Percentiles rank a stretch among this genome's conserved stretches.
Evolutionary conservation across 2,888 invertebrate genomes (phyloP).

Genomic region (Sarcophaga caerulescens): DNA sequence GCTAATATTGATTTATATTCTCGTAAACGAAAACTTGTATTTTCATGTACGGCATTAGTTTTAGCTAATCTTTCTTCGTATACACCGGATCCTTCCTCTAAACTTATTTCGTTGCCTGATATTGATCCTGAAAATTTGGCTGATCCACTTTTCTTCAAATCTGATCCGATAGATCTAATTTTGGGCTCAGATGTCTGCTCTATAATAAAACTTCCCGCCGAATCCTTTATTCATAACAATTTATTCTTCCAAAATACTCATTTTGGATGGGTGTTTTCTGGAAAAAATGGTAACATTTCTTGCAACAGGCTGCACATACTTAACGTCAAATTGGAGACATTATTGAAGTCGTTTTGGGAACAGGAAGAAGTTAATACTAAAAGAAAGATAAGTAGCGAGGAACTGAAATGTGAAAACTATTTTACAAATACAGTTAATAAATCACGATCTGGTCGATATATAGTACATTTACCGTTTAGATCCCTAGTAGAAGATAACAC

Average conservation of each 20-base stretch:
- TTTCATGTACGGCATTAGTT: no score
- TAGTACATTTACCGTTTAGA: conserved; percentile 47
- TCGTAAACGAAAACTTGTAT: no score
- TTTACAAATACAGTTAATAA: conserved; percentile 28
- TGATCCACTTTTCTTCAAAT: no score
- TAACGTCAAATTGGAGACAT: no score
- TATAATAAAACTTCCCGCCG: conserved; percentile 24
- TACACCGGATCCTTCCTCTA: no score
- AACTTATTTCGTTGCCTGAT: no score
- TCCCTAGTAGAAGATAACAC: background rate
- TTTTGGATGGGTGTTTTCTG: conserved; percentile 48
- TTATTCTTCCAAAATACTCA: conserved; percentile 53
- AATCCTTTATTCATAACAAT: conserved; percentile 39
- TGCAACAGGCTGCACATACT: no score
- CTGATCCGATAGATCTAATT: conserved; percentile 47
- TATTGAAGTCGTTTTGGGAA: conserved; percentile 11
- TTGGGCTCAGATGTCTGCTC: conserved; percentile 39
- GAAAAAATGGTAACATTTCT: no score
- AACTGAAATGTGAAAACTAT: conserved; percentile 36
- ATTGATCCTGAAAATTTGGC: no score
- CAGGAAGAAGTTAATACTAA: conserved; percentile 24
- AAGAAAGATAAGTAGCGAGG: conserved; percentile 10
- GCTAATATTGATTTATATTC: no score
- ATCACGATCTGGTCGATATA: conserved; percentile 33
- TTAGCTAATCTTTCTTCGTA: no score